Conservation (phyloP, 2,888 invertebrate species). For the Bedellia somnulentella region DNA sequence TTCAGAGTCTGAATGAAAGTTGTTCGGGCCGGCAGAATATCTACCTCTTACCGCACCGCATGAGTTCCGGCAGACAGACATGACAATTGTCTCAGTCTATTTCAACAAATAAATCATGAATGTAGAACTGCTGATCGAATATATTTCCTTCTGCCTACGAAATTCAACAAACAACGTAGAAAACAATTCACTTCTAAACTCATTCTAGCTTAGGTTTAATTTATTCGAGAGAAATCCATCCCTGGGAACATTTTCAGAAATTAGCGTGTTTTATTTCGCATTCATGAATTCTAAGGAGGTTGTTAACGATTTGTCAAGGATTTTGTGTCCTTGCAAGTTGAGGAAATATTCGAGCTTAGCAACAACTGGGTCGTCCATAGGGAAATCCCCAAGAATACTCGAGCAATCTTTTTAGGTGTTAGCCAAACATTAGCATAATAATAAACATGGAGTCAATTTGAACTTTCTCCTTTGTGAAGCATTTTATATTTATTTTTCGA, state of each 20-base stretch:
- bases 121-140: too few species aligned
- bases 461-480: too few species aligned
- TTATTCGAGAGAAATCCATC: slow-evolving; percentile 25
- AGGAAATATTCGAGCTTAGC: slow-evolving; percentile 17
- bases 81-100: too few species aligned
- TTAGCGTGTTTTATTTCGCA: slow-evolving; percentile 29
- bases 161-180: background rate
- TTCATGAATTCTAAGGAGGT: slow-evolving; percentile 29
- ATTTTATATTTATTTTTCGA: too few species aligned
- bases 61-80: slow-evolving; percentile 27
- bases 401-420: too few species aligned
- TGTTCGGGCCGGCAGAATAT: slow-evolving; percentile 41
- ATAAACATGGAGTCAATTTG: too few species aligned
- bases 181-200: slow-evolving; percentile 7
- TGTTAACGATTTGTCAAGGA: slow-evolving; percentile 26
- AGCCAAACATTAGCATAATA: too few species aligned
- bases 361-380: slow-evolving; percentile 12
- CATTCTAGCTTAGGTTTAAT: slow-evolving; percentile 20
- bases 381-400: slow-evolving; percentile 18
- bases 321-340: slow-evolving; percentile 19
- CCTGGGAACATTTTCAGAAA: slow-evolving; percentile 22
- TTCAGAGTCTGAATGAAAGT: slow-evolving; percentile 55
- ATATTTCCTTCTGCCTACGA: too few species aligned
- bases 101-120: too few species aligned
- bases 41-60: slow-evolving; percentile 13